Percentiles rank a stretch among this genome's conserved stretches.
These are phyloP conservation scores for Euplexia lucipara DNA, from an alignment of 2,888 invertebrate genomes.

Conservation along the genomic window DNA sequence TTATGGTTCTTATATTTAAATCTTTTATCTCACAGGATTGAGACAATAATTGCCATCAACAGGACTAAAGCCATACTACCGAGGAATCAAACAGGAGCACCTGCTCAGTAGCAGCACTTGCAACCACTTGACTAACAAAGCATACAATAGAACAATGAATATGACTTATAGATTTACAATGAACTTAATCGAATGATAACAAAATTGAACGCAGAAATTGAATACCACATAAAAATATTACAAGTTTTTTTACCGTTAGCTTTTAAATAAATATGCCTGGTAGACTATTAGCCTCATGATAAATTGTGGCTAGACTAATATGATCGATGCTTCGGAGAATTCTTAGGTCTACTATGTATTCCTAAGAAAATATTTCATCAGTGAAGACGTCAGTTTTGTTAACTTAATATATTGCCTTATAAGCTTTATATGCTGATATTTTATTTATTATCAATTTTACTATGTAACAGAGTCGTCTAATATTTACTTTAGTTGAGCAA, in stretches of 20 bases:
- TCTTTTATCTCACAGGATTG: too few relatives aligned
- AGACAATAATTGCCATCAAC: too few relatives aligned
- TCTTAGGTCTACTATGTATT: slow-evolving; percentile 18
- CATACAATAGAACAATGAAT: background rate
- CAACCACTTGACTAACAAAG: background rate
- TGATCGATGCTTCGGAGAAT: slow-evolving; percentile 45
- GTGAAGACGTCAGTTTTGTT: slow-evolving; percentile 18
- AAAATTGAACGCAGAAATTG: slow-evolving; percentile 15
- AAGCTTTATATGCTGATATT: background rate
- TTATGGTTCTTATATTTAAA: too few relatives aligned
- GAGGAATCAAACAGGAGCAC: too few relatives aligned
- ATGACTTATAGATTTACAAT: too few relatives aligned
- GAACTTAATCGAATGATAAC: too few relatives aligned
- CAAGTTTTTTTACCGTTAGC: slow-evolving; percentile 8
- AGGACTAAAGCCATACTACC: too few relatives aligned
- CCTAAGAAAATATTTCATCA: slow-evolving; percentile 19
- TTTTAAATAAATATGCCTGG: slow-evolving; percentile 10
- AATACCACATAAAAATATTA: slow-evolving; percentile 21
- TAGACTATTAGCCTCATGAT: slow-evolving; percentile 34
- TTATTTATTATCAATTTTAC: slow-evolving; percentile 2
- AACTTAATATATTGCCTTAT: slow-evolving; percentile 14
- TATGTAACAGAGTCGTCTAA: too few relatives aligned
- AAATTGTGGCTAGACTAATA: slow-evolving; percentile 43
- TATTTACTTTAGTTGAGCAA: background rate
- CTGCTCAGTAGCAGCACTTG: too few relatives aligned